Conservation (phyloP, 2,113 vertebrate species). For the Rana temporaria region DNA sequence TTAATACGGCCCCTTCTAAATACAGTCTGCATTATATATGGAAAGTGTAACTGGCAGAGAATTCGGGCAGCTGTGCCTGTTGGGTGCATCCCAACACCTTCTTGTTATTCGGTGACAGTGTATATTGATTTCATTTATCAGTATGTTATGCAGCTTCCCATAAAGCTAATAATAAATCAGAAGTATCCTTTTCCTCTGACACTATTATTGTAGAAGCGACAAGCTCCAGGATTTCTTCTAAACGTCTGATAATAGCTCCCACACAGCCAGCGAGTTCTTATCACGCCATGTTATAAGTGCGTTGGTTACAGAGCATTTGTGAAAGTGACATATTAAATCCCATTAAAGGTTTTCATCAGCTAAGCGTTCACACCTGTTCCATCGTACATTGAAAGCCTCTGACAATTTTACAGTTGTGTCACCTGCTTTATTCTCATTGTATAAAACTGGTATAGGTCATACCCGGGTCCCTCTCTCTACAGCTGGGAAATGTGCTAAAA, state of each 20-base stretch:
- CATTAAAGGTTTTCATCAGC: not conserved
- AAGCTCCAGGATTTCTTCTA: constrained; percentile 18
- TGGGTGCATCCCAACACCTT: not conserved
- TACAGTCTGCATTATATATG: not conserved
- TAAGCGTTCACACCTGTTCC: constrained; percentile 25
- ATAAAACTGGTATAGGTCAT: not conserved
- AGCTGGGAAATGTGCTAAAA: too few species aligned
- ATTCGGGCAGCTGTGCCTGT: not conserved
- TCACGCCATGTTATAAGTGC: not conserved
- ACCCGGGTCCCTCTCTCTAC: not conserved
- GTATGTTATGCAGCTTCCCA: not conserved
- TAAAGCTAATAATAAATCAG: not conserved
- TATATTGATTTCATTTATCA: not conserved
- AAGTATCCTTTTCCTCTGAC: not conserved
- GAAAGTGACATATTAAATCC: constrained; percentile 36
- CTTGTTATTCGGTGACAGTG: not conserved
- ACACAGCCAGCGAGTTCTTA: not conserved
- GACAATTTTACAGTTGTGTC: constrained; percentile 1
- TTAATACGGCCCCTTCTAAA: too few species aligned
- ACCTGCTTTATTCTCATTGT: not conserved
- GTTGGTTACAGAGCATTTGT: constrained; percentile 12
- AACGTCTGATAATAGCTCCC: constrained; percentile 22
- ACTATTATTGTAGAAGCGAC: not conserved
- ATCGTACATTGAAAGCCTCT: not conserved
- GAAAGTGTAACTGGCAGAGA: not conserved